Percentiles rank a stretch among this genome's conserved stretches.
Conservation (phyloP, 2,113 vertebrate genomes). For the Malaclemys terrapin region DNA sequence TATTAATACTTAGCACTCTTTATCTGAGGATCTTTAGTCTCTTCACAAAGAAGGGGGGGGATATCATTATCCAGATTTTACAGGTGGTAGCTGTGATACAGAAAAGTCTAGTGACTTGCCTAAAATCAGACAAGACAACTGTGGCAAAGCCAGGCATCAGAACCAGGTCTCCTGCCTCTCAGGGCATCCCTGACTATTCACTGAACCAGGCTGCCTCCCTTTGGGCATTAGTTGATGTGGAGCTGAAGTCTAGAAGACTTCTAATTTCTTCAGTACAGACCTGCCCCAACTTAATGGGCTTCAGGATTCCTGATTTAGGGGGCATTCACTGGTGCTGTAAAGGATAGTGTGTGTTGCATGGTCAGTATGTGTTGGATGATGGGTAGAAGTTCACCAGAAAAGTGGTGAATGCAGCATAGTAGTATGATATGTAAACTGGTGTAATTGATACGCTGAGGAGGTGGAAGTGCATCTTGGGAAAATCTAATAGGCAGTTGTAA, state of each 20-base stretch:
- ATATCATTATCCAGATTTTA: neutral
- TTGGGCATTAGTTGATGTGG: neutral
- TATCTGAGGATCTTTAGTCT: neutral
- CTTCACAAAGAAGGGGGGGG: neutral
- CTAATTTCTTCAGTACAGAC: neutral
- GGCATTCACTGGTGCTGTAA: neutral
- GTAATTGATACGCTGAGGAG: neutral
- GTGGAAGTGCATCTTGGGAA: neutral
- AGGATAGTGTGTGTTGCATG: neutral
- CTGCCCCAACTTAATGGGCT: neutral
- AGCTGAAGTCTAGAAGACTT: neutral
- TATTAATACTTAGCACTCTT: neutral
- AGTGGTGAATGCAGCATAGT: neutral
- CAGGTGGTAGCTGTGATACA: neutral
- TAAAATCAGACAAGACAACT: neutral
- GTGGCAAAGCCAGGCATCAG: neutral
- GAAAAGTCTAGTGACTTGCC: neutral
- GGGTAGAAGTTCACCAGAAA: neutral
- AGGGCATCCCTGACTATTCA: neutral
- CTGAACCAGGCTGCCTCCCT: neutral
- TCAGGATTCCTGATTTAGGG: neutral
- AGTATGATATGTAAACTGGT: neutral
- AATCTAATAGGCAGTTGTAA: neutral
- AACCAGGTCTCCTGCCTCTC: neutral
- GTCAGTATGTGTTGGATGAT: neutral